Percentiles rank a stretch among this genome's conserved stretches.
phyloP scores from a whole-genome alignment of 2,888 invertebrate genomes.

The Nemotelus nigrinus region DNA sequence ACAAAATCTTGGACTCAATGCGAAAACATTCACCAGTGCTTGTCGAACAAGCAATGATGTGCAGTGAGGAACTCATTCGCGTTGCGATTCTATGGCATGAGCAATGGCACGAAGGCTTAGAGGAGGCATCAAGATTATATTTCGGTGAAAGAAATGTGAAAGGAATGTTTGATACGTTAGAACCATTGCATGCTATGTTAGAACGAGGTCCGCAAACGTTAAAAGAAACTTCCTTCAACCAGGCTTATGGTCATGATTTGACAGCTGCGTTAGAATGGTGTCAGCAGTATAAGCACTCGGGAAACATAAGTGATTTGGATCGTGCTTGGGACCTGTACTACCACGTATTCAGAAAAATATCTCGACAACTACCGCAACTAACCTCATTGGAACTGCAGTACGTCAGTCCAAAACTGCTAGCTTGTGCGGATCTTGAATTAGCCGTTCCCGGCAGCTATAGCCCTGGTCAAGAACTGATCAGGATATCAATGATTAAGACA shows the following conservation, averaged over 20 bases:
- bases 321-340: slow-evolving; percentile 99
- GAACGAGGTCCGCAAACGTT: slow-evolving; percentile 94
- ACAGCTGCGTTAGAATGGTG: slow-evolving; percentile 97
- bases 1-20: slow-evolving; percentile 94
- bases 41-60: slow-evolving; percentile 96
- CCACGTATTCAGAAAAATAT: slow-evolving; percentile 96
- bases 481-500: slow-evolving; percentile 90
- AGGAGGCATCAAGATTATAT: slow-evolving; percentile 92
- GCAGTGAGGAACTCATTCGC: slow-evolving; percentile 94
- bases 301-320: slow-evolving; percentile 89
- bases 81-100: slow-evolving; percentile 99
- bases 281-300: slow-evolving; percentile 84
- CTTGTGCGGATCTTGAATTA: slow-evolving; percentile 91
- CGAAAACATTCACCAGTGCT: slow-evolving; percentile 91
- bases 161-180: slow-evolving; percentile 95
- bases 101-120: slow-evolving; percentile 97
- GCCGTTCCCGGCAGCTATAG: slow-evolving; percentile 98
- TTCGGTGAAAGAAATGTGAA: slow-evolving; percentile 96
- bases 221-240: slow-evolving; percentile 96
- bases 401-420: slow-evolving; percentile 90
- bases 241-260: slow-evolving; percentile 94
- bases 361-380: slow-evolving; percentile 91
- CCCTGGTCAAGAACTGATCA: slow-evolving; percentile 88
- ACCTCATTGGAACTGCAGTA: slow-evolving; percentile 93
- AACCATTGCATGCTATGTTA: slow-evolving; percentile 93